phyloP scores from a whole-genome alignment of 2,888 invertebrate species.

The Lypha dubia region DNA sequence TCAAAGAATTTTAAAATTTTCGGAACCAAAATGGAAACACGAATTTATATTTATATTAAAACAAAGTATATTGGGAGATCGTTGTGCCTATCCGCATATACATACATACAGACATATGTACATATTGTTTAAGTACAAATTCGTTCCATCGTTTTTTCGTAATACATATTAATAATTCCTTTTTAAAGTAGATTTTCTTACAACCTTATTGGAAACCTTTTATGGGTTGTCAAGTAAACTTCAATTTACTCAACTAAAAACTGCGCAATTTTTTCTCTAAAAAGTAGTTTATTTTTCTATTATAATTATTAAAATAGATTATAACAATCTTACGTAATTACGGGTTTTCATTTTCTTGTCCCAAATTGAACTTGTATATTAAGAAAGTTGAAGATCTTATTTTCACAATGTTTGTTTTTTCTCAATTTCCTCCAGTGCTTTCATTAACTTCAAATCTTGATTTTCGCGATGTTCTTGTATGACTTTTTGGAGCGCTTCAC shows the following conservation, averaged over 20 bases:
- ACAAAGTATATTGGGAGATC: too few species aligned
- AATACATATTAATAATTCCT: too few species aligned
- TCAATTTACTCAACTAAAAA: not conserved
- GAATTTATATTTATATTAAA: too few species aligned
- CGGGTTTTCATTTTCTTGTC: not conserved
- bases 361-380: not conserved
- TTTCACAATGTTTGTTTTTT: constrained; percentile 70
- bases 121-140: too few species aligned
- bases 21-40: too few species aligned
- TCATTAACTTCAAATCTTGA: constrained; percentile 78
- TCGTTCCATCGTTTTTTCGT: too few species aligned
- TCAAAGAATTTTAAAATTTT: not conserved
- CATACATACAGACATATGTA: too few species aligned
- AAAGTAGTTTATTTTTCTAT: constrained; percentile 39
- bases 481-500: constrained; percentile 84
- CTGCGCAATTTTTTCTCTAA: not conserved
- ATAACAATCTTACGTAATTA: constrained; percentile 54
- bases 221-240: not conserved
- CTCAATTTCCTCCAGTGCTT: constrained; percentile 78
- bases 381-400: not conserved
- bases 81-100: too few species aligned
- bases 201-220: too few species aligned
- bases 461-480: constrained; percentile 80
- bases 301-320: constrained; percentile 18
- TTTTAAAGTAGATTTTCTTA: too few species aligned